Conservation (phyloP, 2,113 vertebrate species). For the Cervus canadensis region DNA sequence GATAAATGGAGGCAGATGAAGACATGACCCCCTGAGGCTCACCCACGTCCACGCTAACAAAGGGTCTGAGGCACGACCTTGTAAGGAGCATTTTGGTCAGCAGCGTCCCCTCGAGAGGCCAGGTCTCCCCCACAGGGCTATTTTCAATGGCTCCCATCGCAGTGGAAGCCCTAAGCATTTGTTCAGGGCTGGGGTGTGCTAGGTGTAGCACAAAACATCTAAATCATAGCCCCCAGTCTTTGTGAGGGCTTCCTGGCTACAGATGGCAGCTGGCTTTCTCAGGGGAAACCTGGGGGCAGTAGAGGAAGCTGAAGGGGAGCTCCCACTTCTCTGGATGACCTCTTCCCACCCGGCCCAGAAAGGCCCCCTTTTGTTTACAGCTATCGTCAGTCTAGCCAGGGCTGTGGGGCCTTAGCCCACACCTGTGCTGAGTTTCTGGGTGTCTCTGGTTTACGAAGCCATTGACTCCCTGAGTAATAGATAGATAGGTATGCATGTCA, state of each 20-base stretch:
- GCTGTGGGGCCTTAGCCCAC: not conserved
- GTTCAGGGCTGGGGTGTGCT: constrained; percentile 46
- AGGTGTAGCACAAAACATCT: constrained; percentile 68
- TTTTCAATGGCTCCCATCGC: constrained; percentile 61
- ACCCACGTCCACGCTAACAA: constrained; percentile 62
- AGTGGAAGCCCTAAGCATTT: constrained; percentile 57
- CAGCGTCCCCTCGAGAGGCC: constrained; percentile 57
- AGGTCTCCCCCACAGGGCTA: constrained; percentile 63
- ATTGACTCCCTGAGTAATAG: not conserved
- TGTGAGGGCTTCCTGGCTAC: constrained; percentile 64
- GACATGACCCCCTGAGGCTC: constrained; percentile 72
- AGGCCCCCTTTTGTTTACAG: not conserved
- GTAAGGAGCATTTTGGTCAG: constrained; percentile 70
- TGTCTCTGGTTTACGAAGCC: not conserved
- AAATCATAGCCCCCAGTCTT: constrained; percentile 55
- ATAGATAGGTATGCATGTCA: not conserved
- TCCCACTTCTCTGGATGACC: constrained; percentile 20
- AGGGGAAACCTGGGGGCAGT: constrained; percentile 43
- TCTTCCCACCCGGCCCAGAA: not conserved
- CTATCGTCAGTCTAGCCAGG: not conserved
- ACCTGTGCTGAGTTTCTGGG: not conserved
- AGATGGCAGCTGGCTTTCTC: constrained; percentile 70
- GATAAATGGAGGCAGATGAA: constrained; percentile 75
- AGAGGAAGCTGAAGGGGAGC: constrained; percentile 1
- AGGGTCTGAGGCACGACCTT: constrained; percentile 67